Conservation (phyloP, 2,888 invertebrate genomes). For the Euproctis similis region DNA sequence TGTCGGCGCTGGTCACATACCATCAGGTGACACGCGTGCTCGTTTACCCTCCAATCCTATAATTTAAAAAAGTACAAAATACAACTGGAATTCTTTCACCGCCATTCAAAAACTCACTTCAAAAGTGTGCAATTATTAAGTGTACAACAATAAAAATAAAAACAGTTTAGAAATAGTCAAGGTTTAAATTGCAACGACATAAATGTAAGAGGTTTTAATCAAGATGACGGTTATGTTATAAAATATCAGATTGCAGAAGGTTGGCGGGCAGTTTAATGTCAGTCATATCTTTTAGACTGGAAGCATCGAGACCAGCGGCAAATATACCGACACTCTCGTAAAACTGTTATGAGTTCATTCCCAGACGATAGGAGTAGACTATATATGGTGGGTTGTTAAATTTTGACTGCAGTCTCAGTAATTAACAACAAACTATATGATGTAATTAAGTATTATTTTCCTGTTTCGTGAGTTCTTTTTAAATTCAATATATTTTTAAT, state of each 20-base stretch:
- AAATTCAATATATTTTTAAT: too few species aligned
- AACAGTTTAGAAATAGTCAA: too few species aligned
- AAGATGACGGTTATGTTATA: slow-evolving; percentile 52
- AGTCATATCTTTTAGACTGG: slow-evolving; percentile 45
- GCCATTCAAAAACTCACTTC: too few species aligned
- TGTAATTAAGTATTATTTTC: slow-evolving; percentile 20
- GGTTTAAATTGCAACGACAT: slow-evolving; percentile 26
- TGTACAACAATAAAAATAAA: too few species aligned
- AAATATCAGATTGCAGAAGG: slow-evolving; percentile 50
- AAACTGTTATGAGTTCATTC: slow-evolving; percentile 71
- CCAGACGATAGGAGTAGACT: slow-evolving; percentile 29
- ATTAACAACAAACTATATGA: slow-evolving; percentile 18
- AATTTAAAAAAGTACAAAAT: too few species aligned
- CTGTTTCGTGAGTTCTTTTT: too few species aligned
- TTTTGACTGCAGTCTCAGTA: slow-evolving; percentile 24
- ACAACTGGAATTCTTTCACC: too few species aligned
- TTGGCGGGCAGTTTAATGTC: slow-evolving; percentile 56
- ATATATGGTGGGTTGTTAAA: slow-evolving; percentile 22
- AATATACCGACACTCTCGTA: slow-evolving; percentile 42
- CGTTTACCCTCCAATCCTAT: too few species aligned
- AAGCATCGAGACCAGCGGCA: slow-evolving; percentile 28
- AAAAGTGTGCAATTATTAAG: too few species aligned
- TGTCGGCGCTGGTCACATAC: too few species aligned
- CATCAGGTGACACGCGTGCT: too few species aligned
- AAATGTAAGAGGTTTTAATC: slow-evolving; percentile 58